Percentiles rank a stretch among this genome's conserved stretches.
Evolutionary conservation across 2,113 vertebrate genomes (phyloP).

Genomic region (Natator depressus): DNA sequence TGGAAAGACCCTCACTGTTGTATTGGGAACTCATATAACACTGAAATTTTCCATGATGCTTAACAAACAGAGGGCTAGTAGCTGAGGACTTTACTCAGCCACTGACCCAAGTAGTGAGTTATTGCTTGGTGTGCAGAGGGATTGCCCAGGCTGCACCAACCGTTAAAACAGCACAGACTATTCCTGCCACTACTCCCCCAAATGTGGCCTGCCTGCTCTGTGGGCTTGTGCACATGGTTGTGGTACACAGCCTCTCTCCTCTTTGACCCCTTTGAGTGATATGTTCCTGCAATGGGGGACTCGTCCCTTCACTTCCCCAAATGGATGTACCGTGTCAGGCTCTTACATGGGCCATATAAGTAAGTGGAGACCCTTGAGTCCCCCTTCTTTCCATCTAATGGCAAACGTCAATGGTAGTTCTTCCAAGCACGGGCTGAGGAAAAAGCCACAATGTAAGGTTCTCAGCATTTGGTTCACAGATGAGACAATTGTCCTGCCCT

Average conservation of each 20-base stretch:
- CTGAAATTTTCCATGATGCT: neutral
- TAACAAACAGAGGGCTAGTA: accelerated
- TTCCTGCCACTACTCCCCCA: neutral
- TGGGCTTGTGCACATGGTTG: neutral
- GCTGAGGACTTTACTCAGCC: neutral
- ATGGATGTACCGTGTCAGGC: neutral
- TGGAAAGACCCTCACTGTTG: neutral
- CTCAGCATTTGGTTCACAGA: neutral
- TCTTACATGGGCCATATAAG: accelerated
- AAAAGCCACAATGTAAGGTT: neutral
- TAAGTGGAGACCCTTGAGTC: neutral
- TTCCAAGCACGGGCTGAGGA: neutral
- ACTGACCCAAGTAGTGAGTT: accelerated
- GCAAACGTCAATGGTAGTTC: neutral
- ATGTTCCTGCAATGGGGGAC: accelerated
- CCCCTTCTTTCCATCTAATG: neutral
- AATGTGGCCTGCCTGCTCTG: neutral
- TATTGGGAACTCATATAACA: neutral
- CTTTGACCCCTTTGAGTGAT: accelerated
- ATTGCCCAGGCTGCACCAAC: accelerated
- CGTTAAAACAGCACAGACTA: neutral
- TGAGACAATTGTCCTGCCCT: neutral
- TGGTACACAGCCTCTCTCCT: neutral
- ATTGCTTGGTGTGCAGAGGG: accelerated
- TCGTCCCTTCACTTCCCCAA: too few relatives aligned